A percentile compares a stretch with the other conserved stretches of the same genome.
These are phyloP conservation scores for Chrysolina haemoptera DNA, from an alignment of 2,888 invertebrate species.

Conservation along the genomic window DNA sequence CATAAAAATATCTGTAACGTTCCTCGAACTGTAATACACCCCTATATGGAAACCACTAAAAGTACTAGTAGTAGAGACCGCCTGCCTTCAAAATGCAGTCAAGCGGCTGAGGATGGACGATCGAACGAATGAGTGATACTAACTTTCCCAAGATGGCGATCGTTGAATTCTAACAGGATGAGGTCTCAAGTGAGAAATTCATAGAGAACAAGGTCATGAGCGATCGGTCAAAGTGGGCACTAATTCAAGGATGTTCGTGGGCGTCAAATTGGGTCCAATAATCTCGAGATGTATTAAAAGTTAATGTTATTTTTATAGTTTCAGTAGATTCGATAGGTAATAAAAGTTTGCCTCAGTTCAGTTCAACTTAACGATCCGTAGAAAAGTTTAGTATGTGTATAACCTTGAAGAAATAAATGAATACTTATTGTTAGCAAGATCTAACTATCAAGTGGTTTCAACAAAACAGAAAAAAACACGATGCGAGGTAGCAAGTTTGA, in stretches of 20 bases:
- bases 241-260: conserved; percentile 8
- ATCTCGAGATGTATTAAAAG: neutral
- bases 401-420: no score
- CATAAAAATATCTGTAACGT: conserved; percentile 14
- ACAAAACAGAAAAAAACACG: no score
- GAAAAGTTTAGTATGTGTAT: no score
- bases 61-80: conserved; percentile 20
- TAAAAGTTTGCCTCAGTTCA: no score
- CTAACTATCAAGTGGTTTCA: no score
- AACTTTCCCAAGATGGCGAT: conserved; percentile 20
- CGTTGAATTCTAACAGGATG: conserved; percentile 6
- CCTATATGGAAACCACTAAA: conserved; percentile 23
- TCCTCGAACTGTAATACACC: conserved; percentile 9
- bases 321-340: neutral
- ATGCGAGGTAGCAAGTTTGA: no score
- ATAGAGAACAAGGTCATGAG: conserved; percentile 4
- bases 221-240: neutral
- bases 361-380: no score
- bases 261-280: conserved; percentile 1
- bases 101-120: conserved; percentile 11
- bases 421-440: no score
- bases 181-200: conserved; percentile 13
- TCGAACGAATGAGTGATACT: conserved; percentile 1
- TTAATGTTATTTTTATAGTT: neutral
- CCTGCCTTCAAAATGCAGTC: conserved; percentile 11